Conservation (phyloP, 2,797 vertebrate genomes). For the Hyperoplus lanceolatus region DNA sequence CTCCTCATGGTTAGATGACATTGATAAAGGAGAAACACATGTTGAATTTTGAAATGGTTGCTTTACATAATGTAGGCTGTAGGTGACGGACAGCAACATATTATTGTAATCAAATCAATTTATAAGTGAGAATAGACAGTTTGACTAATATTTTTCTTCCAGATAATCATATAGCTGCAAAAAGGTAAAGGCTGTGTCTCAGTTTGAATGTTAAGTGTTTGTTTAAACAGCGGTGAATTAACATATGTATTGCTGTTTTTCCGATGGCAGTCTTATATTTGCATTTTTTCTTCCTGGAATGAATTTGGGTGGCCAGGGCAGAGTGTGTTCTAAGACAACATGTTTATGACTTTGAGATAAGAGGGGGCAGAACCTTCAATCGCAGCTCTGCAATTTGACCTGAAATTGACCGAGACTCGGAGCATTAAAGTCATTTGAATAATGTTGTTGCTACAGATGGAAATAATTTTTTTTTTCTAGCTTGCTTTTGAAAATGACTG, state of each 20-base stretch:
- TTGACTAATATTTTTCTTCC: slow-evolving; percentile 18
- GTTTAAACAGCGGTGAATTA: slow-evolving; percentile 62
- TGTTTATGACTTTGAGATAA: slow-evolving; percentile 70
- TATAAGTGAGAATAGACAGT: not conserved
- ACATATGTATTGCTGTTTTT: slow-evolving; percentile 63
- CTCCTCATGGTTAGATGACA: slow-evolving; percentile 6
- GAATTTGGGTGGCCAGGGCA: slow-evolving; percentile 43
- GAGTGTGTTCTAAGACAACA: slow-evolving; percentile 61
- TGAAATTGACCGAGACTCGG: slow-evolving; percentile 66
- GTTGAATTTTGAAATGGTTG: slow-evolving; percentile 21
- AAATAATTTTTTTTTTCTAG: slow-evolving; percentile 43
- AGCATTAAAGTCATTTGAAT: slow-evolving; percentile 80
- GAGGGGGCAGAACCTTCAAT: slow-evolving; percentile 66
- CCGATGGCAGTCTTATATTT: slow-evolving; percentile 59
- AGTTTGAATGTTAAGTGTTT: slow-evolving; percentile 40
- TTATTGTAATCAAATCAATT: slow-evolving; percentile 47
- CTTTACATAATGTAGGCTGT: slow-evolving; percentile 11
- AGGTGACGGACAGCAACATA: slow-evolving; percentile 9
- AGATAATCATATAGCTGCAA: slow-evolving; percentile 13
- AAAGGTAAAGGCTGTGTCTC: slow-evolving; percentile 26
- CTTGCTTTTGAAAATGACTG: slow-evolving; percentile 71
- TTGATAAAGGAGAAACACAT: slow-evolving; percentile 16
- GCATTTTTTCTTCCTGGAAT: slow-evolving; percentile 41
- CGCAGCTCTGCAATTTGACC: slow-evolving; percentile 73
- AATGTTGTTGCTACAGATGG: slow-evolving; percentile 64